Evolutionary conservation across 2,888 invertebrate species (phyloP).

Genomic region (Drosophila infuscata): DNA sequence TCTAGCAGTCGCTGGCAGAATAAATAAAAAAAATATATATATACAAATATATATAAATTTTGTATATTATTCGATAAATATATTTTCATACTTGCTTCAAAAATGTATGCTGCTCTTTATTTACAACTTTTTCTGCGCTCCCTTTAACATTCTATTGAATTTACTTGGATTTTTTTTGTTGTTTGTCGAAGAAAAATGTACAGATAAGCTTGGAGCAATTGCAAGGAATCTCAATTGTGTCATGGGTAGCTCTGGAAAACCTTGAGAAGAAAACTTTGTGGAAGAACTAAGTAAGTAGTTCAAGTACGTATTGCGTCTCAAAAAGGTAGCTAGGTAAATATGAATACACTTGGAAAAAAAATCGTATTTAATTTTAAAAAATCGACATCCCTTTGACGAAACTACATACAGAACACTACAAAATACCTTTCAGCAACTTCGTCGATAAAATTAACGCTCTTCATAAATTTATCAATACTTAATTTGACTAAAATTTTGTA

Average conservation of each 20-base stretch:
- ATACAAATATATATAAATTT: background rate
- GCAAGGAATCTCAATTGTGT: background rate
- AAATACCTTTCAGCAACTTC: background rate
- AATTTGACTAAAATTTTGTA: no score
- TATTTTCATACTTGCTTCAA: slow-evolving; percentile 14
- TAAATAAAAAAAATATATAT: background rate
- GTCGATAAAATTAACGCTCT: background rate
- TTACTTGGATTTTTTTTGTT: background rate
- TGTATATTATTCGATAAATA: background rate
- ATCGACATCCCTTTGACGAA: background rate
- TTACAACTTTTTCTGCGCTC: background rate
- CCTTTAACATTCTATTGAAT: background rate
- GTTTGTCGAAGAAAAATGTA: background rate
- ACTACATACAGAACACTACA: background rate
- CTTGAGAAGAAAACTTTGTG: background rate
- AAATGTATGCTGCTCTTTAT: slow-evolving; percentile 3
- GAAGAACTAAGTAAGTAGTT: background rate
- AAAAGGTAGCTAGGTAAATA: background rate
- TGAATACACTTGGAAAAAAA: background rate
- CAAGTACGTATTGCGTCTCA: background rate
- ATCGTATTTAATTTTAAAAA: background rate
- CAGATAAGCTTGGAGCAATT: background rate
- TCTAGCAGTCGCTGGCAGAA: slow-evolving; percentile 4
- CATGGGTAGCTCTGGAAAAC: background rate
- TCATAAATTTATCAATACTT: background rate